Evolutionary conservation across 2,797 vertebrate species (phyloP).

Genomic region (Hypotaenidia philippensis): DNA sequence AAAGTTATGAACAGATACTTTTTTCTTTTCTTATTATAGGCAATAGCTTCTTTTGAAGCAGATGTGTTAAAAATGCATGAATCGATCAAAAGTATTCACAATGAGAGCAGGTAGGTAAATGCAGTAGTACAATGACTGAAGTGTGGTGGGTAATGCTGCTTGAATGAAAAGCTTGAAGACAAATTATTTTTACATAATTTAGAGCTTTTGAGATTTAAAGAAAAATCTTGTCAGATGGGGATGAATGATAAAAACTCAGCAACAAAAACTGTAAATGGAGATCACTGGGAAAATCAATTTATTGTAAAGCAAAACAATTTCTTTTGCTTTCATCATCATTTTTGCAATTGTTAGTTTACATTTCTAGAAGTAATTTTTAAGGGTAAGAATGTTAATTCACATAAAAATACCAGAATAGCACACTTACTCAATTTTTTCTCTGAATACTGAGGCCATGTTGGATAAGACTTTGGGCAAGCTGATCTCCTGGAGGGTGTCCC

Average conservation of each 20-base stretch:
- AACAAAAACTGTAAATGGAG: neutral
- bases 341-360: neutral
- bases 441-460: neutral
- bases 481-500: no score
- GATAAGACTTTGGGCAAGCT: no score
- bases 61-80: slow-evolving; percentile 58
- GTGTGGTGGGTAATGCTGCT: neutral
- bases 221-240: neutral
- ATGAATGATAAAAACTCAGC: neutral
- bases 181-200: neutral
- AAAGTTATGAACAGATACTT: neutral
- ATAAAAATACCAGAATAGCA: neutral
- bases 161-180: neutral
- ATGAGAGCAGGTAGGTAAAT: slow-evolving; percentile 66
- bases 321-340: neutral
- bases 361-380: neutral
- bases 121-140: neutral
- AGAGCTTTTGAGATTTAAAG: neutral
- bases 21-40: slow-evolving; percentile 39
- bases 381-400: neutral
- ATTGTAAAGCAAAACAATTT: neutral
- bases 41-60: slow-evolving; percentile 24
- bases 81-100: slow-evolving; percentile 56
- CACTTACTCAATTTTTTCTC: neutral
- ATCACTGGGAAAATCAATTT: neutral